Evolutionary conservation across 2,113 vertebrate species (phyloP).

Genomic region (Calcarius ornatus): DNA sequence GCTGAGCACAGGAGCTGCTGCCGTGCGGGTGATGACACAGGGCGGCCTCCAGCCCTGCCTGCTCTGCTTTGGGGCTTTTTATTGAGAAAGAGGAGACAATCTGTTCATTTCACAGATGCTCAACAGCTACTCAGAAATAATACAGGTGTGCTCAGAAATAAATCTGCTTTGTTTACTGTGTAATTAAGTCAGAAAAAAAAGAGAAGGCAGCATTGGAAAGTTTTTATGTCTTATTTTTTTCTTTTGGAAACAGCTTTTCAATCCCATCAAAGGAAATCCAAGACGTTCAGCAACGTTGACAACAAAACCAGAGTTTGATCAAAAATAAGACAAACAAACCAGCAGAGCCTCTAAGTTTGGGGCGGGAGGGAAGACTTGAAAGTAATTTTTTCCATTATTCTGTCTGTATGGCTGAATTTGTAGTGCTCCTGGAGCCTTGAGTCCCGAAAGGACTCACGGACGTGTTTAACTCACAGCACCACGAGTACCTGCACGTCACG

Average conservation of each 20-base stretch:
- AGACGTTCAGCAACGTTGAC: neutral
- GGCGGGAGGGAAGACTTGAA: accelerated
- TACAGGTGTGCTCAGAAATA: constrained; percentile 29
- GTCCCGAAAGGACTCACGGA: neutral
- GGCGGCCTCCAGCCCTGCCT: neutral
- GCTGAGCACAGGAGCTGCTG: neutral
- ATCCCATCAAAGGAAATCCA: neutral
- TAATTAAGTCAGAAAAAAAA: neutral
- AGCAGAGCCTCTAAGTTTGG: neutral
- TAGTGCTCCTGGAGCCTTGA: neutral
- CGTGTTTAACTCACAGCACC: accelerated
- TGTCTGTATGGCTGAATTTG: neutral
- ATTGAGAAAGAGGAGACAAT: neutral
- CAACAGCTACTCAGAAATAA: constrained; percentile 11
- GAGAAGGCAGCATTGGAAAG: neutral
- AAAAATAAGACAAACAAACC: neutral
- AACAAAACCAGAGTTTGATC: neutral
- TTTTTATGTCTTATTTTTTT: neutral
- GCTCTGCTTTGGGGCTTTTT: neutral
- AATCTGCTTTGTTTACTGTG: constrained; percentile 47
- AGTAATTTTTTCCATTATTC: neutral
- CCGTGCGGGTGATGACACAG: neutral
- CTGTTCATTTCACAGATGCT: constrained; percentile 27
- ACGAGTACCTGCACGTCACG: neutral
- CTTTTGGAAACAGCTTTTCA: neutral